Conservation (phyloP, 1,140 invertebrate species). For the Neuroterus valhalla region DNA sequence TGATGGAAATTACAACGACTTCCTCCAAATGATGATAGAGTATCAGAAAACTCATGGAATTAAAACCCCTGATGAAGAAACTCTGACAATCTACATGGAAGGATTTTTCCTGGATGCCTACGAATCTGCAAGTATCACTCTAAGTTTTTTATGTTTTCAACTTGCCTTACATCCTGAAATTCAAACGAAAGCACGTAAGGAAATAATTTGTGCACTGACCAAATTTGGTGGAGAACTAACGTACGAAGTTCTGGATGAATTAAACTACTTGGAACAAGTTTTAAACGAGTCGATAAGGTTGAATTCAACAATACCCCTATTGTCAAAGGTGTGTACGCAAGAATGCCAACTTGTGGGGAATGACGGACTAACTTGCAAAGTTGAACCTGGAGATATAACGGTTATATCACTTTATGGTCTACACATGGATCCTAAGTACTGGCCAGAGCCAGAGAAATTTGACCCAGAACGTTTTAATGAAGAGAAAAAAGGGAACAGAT, state of each 20-base stretch:
- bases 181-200: slow-evolving; percentile 48
- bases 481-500: slow-evolving; percentile 55
- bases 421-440: slow-evolving; percentile 74
- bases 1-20: slow-evolving; percentile 24
- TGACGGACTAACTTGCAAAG: slow-evolving; percentile 46
- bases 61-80: background rate
- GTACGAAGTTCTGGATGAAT: slow-evolving; percentile 48
- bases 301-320: slow-evolving; percentile 17
- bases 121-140: slow-evolving; percentile 44
- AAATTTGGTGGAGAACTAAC: slow-evolving; percentile 46
- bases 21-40: slow-evolving; percentile 46
- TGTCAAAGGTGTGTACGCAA: slow-evolving; percentile 49
- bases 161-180: slow-evolving; percentile 37
- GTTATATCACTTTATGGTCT: slow-evolving; percentile 69
- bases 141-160: slow-evolving; percentile 32
- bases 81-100: slow-evolving; percentile 33
- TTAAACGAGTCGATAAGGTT: slow-evolving; percentile 53
- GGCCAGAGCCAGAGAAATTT: slow-evolving; percentile 74
- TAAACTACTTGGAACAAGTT: slow-evolving; percentile 57
- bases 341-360: slow-evolving; percentile 45
- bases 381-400: slow-evolving; percentile 55
- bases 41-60: slow-evolving; percentile 38
- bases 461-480: slow-evolving; percentile 74
- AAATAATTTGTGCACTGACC: slow-evolving; percentile 34
- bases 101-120: slow-evolving; percentile 51